These are phyloP conservation scores for Hydropotes inermis DNA, from an alignment of 2,113 vertebrate genomes.

Conservation along the genomic window DNA sequence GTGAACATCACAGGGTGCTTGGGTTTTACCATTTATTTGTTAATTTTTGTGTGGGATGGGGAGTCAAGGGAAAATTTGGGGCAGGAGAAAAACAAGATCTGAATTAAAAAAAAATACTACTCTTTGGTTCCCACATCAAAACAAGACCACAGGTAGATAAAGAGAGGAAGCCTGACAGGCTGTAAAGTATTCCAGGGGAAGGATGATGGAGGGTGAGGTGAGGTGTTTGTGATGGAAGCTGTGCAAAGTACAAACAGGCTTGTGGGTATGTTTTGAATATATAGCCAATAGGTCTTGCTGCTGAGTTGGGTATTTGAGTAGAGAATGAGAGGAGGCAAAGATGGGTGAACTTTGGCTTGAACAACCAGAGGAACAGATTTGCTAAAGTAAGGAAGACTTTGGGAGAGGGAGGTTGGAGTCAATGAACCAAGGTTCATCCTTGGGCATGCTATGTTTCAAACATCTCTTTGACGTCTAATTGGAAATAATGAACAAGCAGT, in stretches of 20 bases:
- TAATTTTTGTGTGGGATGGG: neutral
- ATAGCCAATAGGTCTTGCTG: neutral
- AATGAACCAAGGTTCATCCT: neutral
- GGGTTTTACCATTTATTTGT: no score
- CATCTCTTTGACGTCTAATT: neutral
- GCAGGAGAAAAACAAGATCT: neutral
- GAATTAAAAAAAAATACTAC: neutral
- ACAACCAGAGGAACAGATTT: neutral
- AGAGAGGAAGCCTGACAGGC: neutral
- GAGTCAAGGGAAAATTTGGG: neutral
- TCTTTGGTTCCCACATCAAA: neutral
- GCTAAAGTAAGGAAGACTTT: neutral
- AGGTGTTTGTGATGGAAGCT: neutral
- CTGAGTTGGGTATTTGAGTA: neutral
- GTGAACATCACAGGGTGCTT: rapidly evolving
- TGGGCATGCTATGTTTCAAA: neutral
- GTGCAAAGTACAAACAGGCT: neutral
- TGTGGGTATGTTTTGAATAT: neutral
- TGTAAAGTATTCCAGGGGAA: neutral
- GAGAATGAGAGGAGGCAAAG: neutral
- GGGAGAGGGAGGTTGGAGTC: neutral
- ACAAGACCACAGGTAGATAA: neutral
- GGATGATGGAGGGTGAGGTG: no score
- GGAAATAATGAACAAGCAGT: neutral
- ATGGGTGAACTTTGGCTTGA: neutral